A percentile compares a stretch with the other conserved stretches of the same genome.
These are phyloP conservation scores for Rhizomys pruinosus DNA, from an alignment of 2,113 vertebrate species.

Conservation along the genomic window DNA sequence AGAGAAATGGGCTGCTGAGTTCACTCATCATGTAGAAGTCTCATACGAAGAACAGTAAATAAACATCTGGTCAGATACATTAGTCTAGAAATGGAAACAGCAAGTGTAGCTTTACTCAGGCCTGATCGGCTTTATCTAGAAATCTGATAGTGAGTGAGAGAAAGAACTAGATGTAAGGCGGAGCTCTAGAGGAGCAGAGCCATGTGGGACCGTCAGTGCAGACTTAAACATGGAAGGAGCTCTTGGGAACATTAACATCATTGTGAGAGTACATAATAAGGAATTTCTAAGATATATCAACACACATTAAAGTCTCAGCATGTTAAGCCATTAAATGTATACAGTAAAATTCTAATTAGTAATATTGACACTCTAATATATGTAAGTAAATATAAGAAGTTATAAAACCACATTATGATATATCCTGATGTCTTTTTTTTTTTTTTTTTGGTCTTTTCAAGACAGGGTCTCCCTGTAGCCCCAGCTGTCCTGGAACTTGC, in stretches of 20 bases:
- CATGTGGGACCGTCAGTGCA: not conserved
- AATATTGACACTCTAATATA: not conserved
- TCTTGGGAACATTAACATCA: not conserved
- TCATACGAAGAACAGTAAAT: not conserved
- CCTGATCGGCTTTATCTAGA: not conserved
- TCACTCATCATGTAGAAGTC: not conserved
- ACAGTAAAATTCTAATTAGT: conserved; percentile 3
- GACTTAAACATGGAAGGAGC: not conserved
- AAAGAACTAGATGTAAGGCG: not conserved
- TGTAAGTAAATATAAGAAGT: conserved; percentile 25
- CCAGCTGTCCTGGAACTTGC: too few relatives aligned
- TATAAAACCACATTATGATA: not conserved
- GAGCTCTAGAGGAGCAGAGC: not conserved
- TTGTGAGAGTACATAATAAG: conserved; percentile 26
- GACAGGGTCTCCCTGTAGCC: too few relatives aligned
- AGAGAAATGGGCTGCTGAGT: not conserved
- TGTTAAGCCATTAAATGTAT: conserved; percentile 39
- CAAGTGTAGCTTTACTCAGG: not conserved
- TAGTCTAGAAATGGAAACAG: not conserved
- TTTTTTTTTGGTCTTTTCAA: too few relatives aligned
- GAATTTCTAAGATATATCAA: not conserved
- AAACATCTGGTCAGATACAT: not conserved
- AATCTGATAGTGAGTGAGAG: not conserved
- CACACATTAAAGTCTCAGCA: conserved; percentile 39
- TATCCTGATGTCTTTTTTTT: not conserved